Evolutionary conservation across 1,140 invertebrate genomes (phyloP).

Genomic region (Ephestia elutella): DNA sequence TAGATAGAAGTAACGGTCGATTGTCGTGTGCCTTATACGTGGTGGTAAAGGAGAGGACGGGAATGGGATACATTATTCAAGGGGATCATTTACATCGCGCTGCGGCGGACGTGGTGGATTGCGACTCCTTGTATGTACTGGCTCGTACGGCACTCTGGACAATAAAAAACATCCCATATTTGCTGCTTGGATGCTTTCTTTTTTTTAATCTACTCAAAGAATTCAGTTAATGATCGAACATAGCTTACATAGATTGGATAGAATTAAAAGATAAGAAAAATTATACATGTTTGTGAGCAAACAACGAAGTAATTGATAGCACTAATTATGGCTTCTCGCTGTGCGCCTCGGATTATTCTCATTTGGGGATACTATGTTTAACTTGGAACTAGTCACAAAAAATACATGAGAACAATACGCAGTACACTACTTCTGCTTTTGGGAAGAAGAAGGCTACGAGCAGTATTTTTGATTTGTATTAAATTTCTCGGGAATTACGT

Average conservation of each 20-base stretch:
- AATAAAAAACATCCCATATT: constrained; percentile 60
- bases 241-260: constrained; percentile 30
- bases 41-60: constrained; percentile 54
- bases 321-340: constrained; percentile 1
- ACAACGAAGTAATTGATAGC: constrained; percentile 6
- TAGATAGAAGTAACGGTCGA: constrained; percentile 63
- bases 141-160: constrained; percentile 52
- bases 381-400: background rate
- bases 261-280: constrained; percentile 33
- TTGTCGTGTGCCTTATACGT: constrained; percentile 60
- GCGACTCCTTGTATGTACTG: constrained; percentile 58
- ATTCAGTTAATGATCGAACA: constrained; percentile 42
- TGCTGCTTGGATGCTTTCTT: constrained; percentile 48
- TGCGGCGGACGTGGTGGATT: constrained; percentile 53
- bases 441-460: too few relatives aligned
- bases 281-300: constrained; percentile 7
- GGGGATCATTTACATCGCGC: constrained; percentile 70
- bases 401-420: background rate
- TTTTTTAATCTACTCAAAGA: constrained; percentile 34
- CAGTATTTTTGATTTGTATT: too few relatives aligned
- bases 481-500: too few relatives aligned
- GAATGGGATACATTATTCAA: constrained; percentile 71
- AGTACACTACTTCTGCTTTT: too few relatives aligned
- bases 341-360: background rate
- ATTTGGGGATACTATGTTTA: background rate